Evolutionary conservation across 2,888 invertebrate genomes (phyloP), one percentile per base, ranked within the genome.

Genomic region (Stomorhina lunata): DNA sequence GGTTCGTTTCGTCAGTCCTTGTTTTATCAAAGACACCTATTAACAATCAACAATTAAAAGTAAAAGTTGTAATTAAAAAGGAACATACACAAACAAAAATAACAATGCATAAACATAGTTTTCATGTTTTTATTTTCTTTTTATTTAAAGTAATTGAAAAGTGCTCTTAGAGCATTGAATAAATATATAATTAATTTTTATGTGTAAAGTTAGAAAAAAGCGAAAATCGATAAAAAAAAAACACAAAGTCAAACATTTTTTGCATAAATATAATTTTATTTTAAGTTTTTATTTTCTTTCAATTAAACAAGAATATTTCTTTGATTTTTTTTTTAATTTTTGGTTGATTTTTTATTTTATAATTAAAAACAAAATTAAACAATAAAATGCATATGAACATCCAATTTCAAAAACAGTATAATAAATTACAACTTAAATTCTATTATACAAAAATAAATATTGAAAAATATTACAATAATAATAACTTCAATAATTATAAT

Each of bases 391-490:
- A 80, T 45, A 29, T 17, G 61, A 17, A 59, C 80, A 80, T 20
- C 37, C 75, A 63, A 59, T 57, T 71, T 34, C 40, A 53, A 63
- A 68, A 53, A 77, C 57, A 61, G 53, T 63, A 80, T 48, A 61
- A 37, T 25, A 53, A 53, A 50, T 27, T 61, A 48, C 55, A 65
- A 57, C 45, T 6, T 53, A 75, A 76, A 59, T 57, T 57, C 69
- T 69, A 63, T 63, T 43, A 59, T 63, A 61, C 32, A n/a, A n/a
- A n/a, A n/a, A 78, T 71, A 45, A 68, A 65, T 57, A 76, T 65
- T 59, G 65, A 72, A 68, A 63, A 37, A 57, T 65, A 72, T 40
- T 50, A n/a, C n/a, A 66, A 66, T 45, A 68, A 71, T 50, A 80
- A 73, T 48, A 73, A 61, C 50, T n/a, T n/a, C n/a, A n/a, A n/a